Evolutionary conservation across 2,888 invertebrate species (phyloP).

Genomic region (Eilema sororculum): DNA sequence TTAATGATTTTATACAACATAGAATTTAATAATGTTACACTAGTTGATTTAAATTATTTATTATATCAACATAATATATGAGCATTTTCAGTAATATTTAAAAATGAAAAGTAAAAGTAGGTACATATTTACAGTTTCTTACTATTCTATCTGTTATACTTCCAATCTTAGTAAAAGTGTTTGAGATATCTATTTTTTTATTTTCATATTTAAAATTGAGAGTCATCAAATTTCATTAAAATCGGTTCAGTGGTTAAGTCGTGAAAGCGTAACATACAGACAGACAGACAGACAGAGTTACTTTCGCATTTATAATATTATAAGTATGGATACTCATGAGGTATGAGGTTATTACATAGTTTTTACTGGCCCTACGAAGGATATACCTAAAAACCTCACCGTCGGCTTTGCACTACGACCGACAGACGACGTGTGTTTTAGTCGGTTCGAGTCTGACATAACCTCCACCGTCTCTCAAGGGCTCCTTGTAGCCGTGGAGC

Average conservation of each 20-base stretch:
- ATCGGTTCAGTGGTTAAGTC: no score
- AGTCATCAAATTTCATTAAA: not conserved
- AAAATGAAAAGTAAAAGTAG: not conserved
- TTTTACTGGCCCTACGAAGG: not conserved
- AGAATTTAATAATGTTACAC: not conserved
- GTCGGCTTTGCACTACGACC: no score
- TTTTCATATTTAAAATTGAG: not conserved
- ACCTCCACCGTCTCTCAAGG: no score
- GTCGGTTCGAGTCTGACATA: no score
- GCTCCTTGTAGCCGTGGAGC: no score
- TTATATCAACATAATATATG: slow-evolving; percentile 3
- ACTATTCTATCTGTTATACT: not conserved
- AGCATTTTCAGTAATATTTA: not conserved
- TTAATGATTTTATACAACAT: slow-evolving; percentile 5
- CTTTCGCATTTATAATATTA: no score
- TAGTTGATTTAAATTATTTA: not conserved
- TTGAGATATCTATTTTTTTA: not conserved
- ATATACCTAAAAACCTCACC: no score
- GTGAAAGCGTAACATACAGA: no score
- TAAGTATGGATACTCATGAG: no score
- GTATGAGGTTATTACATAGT: no score
- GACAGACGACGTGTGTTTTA: no score
- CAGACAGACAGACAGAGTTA: no score
- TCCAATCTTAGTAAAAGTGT: not conserved
- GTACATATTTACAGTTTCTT: not conserved